phyloP scores from a whole-genome alignment of 2,113 vertebrate species.

The Gymnarchus niloticus region DNA sequence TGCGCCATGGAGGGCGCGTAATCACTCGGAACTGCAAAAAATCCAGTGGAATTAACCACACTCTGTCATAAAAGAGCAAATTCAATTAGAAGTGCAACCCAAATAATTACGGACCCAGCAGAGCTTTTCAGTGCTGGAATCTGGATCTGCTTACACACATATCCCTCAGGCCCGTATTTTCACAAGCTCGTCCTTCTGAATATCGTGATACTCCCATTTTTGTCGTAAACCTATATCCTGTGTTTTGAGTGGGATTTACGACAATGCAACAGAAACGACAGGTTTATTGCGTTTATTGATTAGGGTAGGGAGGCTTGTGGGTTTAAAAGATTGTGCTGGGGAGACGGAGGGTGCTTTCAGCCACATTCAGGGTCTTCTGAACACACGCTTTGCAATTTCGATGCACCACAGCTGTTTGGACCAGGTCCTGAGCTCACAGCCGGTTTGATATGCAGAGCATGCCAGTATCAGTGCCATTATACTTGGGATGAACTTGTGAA shows the following conservation, averaged over 20 bases:
- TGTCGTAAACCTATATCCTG: neutral
- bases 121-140: neutral
- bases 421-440: conserved; percentile 33
- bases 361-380: conserved; percentile 10
- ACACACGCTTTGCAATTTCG: conserved; percentile 36
- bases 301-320: neutral
- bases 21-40: neutral
- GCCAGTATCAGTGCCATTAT: conserved; percentile 35
- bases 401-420: conserved; percentile 48
- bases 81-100: neutral
- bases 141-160: neutral
- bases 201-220: neutral
- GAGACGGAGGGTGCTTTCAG: neutral
- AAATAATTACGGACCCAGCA: neutral
- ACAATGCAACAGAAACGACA: conserved; percentile 33
- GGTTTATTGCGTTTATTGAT: conserved; percentile 4
- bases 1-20: neutral
- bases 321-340: neutral
- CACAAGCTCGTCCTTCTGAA: neutral
- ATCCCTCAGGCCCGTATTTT: neutral
- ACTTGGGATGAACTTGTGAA: conserved; percentile 45
- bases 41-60: neutral
- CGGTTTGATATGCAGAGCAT: conserved; percentile 43
- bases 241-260: conserved; percentile 13
- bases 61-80: neutral